phyloP scores from a whole-genome alignment of 2,888 invertebrate genomes.

The Cepaea hortensis region DNA sequence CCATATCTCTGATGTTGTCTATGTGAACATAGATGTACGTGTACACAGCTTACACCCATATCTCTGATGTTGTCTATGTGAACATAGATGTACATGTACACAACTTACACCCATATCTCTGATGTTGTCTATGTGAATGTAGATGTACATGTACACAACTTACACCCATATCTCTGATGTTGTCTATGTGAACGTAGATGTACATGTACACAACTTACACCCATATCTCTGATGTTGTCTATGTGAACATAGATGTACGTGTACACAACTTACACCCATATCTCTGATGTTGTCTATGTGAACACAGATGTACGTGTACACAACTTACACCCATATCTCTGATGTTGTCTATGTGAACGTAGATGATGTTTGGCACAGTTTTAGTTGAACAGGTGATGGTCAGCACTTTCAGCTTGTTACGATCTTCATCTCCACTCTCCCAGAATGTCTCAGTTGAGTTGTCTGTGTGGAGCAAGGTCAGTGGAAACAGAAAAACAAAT shows the following conservation, averaged over 20 bases:
- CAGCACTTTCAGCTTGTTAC: conserved; percentile 91
- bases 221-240: conserved; percentile 94
- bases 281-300: too few species aligned
- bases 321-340: conserved; percentile 88
- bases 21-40: too few species aligned
- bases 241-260: conserved; percentile 90
- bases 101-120: too few species aligned
- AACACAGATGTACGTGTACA: too few species aligned
- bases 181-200: too few species aligned
- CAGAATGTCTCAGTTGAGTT: conserved; percentile 98
- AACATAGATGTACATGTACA: background rate
- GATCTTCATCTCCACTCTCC: conserved; percentile 98
- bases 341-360: conserved; percentile 95
- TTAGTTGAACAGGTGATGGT: conserved; percentile 83
- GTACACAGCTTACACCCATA: too few species aligned
- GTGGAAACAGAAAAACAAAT: too few species aligned
- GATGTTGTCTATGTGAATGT: background rate
- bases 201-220: conserved; percentile 79
- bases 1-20: too few species aligned
- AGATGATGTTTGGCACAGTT: conserved; percentile 84
- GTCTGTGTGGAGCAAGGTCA: conserved; percentile 78
- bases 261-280: too few species aligned
- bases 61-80: background rate
- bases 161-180: conserved; percentile 79
- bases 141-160: conserved; percentile 66